Percentiles rank a stretch among this genome's conserved stretches.
Conservation (phyloP, 2,888 invertebrate species). For the Agrenia bidenticulata region DNA sequence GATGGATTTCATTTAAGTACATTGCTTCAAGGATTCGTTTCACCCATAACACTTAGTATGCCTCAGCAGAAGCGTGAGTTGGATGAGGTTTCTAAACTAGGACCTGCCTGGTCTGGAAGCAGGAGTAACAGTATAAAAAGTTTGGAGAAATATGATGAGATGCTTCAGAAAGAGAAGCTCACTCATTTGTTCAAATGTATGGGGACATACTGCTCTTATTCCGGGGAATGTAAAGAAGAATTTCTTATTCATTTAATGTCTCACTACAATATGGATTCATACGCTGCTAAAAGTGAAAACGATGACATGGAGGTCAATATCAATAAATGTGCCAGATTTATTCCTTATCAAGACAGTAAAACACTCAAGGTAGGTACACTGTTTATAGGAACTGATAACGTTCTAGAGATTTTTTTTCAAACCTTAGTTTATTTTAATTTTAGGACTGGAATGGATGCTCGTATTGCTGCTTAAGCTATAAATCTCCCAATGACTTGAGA, state of each 20-base stretch:
- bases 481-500: slow-evolving; percentile 58
- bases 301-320: slow-evolving; percentile 47
- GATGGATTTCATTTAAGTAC: too few relatives aligned
- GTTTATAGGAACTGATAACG: not conserved
- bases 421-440: slow-evolving; percentile 9
- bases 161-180: slow-evolving; percentile 23
- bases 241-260: slow-evolving; percentile 58
- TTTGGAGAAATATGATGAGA: not conserved
- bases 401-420: not conserved
- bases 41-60: too few relatives aligned
- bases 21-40: too few relatives aligned
- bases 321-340: slow-evolving; percentile 17
- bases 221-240: slow-evolving; percentile 56
- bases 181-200: slow-evolving; percentile 63
- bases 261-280: not conserved
- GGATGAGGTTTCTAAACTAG: too few relatives aligned
- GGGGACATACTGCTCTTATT: slow-evolving; percentile 59
- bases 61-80: too few relatives aligned
- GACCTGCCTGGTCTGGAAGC: not conserved
- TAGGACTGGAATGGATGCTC: slow-evolving; percentile 62
- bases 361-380: slow-evolving; percentile 19
- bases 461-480: slow-evolving; percentile 62
- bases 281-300: not conserved
- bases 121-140: slow-evolving; percentile 13
- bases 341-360: not conserved